phyloP scores from a whole-genome alignment of 2,797 vertebrate species.

The Platalea minor region DNA sequence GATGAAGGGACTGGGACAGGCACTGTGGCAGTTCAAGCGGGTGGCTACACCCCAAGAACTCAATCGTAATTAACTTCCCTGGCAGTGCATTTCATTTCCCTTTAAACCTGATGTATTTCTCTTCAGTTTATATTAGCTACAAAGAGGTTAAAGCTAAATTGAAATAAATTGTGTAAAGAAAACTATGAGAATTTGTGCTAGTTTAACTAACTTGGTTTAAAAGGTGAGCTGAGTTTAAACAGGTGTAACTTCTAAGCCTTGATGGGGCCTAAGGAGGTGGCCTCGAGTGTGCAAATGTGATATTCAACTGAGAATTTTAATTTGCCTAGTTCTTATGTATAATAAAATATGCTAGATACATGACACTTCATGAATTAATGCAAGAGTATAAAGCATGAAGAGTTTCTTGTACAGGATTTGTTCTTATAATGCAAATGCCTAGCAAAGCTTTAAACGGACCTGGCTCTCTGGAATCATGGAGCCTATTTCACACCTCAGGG shows the following conservation, averaged over 20 bases:
- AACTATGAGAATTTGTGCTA: neutral
- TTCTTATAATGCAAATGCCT: slow-evolving; percentile 19
- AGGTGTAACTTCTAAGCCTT: neutral
- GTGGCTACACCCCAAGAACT: neutral
- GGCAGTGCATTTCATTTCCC: neutral
- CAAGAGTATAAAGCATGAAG: neutral
- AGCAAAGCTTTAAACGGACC: neutral
- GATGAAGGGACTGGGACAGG: neutral
- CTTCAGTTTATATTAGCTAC: neutral
- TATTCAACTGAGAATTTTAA: neutral
- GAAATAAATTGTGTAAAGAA: neutral
- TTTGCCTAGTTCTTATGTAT: slow-evolving; percentile 28
- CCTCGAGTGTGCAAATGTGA: neutral
- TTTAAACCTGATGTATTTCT: neutral
- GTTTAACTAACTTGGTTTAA: neutral
- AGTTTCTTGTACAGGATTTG: slow-evolving; percentile 7
- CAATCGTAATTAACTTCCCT: neutral
- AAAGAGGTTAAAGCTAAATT: neutral
- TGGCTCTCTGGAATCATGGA: neutral
- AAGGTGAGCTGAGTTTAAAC: neutral
- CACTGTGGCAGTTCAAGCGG: neutral
- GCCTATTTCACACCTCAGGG: slow-evolving; percentile 15
- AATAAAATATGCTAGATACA: slow-evolving; percentile 25
- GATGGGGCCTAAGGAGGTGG: neutral
- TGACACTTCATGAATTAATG: slow-evolving; percentile 65